phyloP scores from a whole-genome alignment of 2,113 vertebrate genomes.

The Salvelinus fontinalis region DNA sequence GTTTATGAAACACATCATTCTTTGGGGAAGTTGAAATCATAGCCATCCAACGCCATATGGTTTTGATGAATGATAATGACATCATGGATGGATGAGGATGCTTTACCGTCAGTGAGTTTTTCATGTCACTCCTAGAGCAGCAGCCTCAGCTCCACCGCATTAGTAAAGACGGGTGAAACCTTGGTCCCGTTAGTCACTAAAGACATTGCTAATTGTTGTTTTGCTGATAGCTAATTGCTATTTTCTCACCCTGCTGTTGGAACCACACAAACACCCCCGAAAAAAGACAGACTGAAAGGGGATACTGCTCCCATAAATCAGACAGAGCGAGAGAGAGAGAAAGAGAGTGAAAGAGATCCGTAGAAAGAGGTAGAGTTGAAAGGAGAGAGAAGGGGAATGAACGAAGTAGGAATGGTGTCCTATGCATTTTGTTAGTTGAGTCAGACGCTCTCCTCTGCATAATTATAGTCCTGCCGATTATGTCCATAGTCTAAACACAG shows the following conservation, averaged over 20 bases:
- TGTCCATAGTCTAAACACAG: not conserved
- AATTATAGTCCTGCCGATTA: not conserved
- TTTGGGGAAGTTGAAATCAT: not conserved
- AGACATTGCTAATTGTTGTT: conserved; percentile 1
- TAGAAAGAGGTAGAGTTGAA: too few species aligned
- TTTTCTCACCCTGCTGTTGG: not conserved
- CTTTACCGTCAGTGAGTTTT: not conserved
- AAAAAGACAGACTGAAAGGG: not conserved
- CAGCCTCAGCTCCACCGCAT: not conserved
- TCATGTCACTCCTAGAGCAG: not conserved
- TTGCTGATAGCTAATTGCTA: conserved; percentile 6
- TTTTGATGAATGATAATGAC: not conserved
- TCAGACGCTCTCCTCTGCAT: not conserved
- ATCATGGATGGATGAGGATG: not conserved
- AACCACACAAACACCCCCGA: not conserved
- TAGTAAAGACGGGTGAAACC: not conserved
- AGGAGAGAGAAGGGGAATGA: too few species aligned
- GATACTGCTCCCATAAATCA: not conserved
- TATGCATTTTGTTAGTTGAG: not conserved
- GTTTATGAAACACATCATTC: not conserved
- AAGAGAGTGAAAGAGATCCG: not conserved
- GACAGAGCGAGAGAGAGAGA: not conserved
- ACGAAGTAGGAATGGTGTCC: not conserved
- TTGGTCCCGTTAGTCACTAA: not conserved
- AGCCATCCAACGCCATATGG: not conserved